phyloP scores from a whole-genome alignment of 2,888 invertebrate species.

The Drosophila basisetae region DNA sequence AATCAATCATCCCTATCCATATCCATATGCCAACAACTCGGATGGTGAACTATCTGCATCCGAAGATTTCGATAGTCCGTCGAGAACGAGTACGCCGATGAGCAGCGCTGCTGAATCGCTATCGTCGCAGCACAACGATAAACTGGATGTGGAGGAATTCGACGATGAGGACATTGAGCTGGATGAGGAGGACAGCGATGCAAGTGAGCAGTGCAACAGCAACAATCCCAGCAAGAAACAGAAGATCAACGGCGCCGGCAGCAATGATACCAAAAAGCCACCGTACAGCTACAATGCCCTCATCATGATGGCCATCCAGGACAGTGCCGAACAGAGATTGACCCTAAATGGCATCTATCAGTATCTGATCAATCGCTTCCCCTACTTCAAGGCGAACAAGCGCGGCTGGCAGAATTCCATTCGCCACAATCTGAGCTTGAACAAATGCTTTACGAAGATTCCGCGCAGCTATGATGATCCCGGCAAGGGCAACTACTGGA shows the following conservation, averaged over 20 bases:
- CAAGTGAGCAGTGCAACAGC: slow-evolving; percentile 54
- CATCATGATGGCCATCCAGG: slow-evolving; percentile 99
- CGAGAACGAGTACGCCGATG: slow-evolving; percentile 84
- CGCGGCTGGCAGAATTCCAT: slow-evolving; percentile 99
- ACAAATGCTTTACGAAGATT: slow-evolving; percentile 99
- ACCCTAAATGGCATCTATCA: slow-evolving; percentile 99
- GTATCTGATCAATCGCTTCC: slow-evolving; percentile 99
- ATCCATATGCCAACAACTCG: slow-evolving; percentile 68
- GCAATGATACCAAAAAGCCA: slow-evolving; percentile 91
- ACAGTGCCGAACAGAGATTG: slow-evolving; percentile 95
- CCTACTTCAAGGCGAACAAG: slow-evolving; percentile 97
- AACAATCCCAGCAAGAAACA: slow-evolving; percentile 70
- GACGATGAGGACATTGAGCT: slow-evolving; percentile 69
- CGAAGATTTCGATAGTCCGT: slow-evolving; percentile 83
- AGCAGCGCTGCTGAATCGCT: slow-evolving; percentile 83
- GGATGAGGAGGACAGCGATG: slow-evolving; percentile 68
- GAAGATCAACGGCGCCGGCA: slow-evolving; percentile 56
- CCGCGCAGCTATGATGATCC: slow-evolving; percentile 99
- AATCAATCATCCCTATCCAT: slow-evolving; percentile 39
- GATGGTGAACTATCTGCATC: slow-evolving; percentile 81
- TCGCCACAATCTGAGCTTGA: slow-evolving; percentile 97
- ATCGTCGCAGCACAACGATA: slow-evolving; percentile 67
- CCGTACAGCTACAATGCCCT: slow-evolving; percentile 99
- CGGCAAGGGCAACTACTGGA: slow-evolving; percentile 99
- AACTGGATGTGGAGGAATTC: slow-evolving; percentile 59